Conservation (phyloP, 2,113 vertebrate species). For the Capricornis sumatraensis region DNA sequence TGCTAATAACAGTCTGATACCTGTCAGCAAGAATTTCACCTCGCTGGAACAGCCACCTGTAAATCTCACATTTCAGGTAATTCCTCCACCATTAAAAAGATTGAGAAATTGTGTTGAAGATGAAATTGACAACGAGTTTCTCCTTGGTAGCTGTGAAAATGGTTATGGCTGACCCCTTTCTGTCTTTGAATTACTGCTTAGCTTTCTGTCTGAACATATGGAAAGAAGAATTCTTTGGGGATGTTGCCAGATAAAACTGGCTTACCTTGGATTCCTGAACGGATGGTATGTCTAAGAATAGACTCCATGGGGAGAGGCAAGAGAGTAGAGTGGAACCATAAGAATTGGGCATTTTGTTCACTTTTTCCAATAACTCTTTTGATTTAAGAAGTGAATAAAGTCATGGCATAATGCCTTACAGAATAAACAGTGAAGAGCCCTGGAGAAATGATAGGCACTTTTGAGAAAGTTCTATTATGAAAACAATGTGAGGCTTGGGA, state of each 20-base stretch:
- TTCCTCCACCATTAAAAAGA: constrained; percentile 24
- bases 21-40: constrained; percentile 37
- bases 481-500: constrained; percentile 47
- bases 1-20: constrained; percentile 42
- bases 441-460: constrained; percentile 49
- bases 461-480: constrained; percentile 57
- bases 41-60: background rate
- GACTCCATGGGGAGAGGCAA: constrained; percentile 41
- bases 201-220: constrained; percentile 56
- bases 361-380: background rate
- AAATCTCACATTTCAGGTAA: constrained; percentile 39
- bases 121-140: constrained; percentile 14
- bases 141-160: background rate
- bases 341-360: constrained; percentile 35
- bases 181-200: constrained; percentile 57
- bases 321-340: background rate
- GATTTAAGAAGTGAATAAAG: constrained; percentile 41
- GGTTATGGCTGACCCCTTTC: constrained; percentile 51
- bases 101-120: constrained; percentile 24
- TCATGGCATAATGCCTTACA: background rate
- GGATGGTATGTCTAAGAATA: constrained; percentile 49
- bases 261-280: constrained; percentile 66
- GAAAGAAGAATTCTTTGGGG: constrained; percentile 64
- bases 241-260: constrained; percentile 51
- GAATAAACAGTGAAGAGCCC: background rate